Evolutionary conservation across 2,888 invertebrate species (phyloP), one percentile per base, ranked within the genome.

Genomic region (Meta bourneti): DNA sequence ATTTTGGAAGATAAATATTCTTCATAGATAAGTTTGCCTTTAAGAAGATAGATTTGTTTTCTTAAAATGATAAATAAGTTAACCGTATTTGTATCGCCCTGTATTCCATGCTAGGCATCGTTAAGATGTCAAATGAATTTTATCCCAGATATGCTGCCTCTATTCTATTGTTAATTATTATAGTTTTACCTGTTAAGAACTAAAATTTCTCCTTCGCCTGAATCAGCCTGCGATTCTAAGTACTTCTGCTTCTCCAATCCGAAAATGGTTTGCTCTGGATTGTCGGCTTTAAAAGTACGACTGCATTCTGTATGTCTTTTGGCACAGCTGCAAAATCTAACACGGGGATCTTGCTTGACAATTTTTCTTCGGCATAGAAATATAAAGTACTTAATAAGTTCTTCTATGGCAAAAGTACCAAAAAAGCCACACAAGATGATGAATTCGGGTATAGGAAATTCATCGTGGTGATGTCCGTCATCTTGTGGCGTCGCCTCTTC

Each of bases 361-460:
- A 16, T 13, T 7, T 19, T 84, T 8, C 54, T 79, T 0, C 11
- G 51, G n/a, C 51, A 89, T 19, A 82, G 79, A 5, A 79, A 74
- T 0, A 92, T 34, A 7, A 87, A 16, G 13, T 61, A 83, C 16
- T 90, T 90, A 6, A 93, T 54, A 7, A 93, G 19, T 77, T 98
- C 97, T 94, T 98, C 98, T 16, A 97, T 96, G 8, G 97, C 95
- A 94, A 97, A 97, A 96, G 97, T 97, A 51, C 96, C 95, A 95
- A 97, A 97, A 95, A 97, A 97, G 1, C 97, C 97, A 34, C 95
- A 95, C 94, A 97, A 97, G 95, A 97, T 97, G 79, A 97, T 95
- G 54, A 97, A 95, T 87, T 97, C 96, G 0, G 97, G 96, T 49
- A 97, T 95, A 0, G 97, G 96, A 94, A 97, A 96, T 0, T 95